phyloP scores from a whole-genome alignment of 2,113 vertebrate species.

The Heloderma charlesbogerti region DNA sequence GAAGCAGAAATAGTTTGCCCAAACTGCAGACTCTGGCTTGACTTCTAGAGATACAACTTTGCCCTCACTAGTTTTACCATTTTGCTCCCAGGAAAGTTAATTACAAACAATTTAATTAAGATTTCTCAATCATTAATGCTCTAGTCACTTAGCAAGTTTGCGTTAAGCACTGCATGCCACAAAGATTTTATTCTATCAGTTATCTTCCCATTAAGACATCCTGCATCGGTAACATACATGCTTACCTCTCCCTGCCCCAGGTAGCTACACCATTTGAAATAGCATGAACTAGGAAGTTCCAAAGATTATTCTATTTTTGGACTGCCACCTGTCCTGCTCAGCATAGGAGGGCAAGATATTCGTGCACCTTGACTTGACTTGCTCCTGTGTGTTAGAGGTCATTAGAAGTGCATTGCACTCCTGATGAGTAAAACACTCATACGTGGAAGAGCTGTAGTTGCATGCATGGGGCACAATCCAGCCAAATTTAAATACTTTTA shows the following conservation, averaged over 20 bases:
- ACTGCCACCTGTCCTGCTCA: conserved; percentile 49
- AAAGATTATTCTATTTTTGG: conserved; percentile 35
- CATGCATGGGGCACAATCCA: neutral
- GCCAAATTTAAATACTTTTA: neutral
- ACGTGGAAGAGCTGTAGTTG: neutral
- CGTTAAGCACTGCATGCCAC: conserved; percentile 73
- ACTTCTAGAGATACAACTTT: conserved; percentile 60
- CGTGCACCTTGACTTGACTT: neutral
- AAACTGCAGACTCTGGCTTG: neutral
- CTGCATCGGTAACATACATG: conserved; percentile 45
- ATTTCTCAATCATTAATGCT: conserved; percentile 75
- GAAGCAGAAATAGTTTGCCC: neutral
- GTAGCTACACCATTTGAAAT: conserved; percentile 53
- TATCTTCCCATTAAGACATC: conserved; percentile 66
- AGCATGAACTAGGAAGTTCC: conserved; percentile 57
- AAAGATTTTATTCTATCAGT: conserved; percentile 73
- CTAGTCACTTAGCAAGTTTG: conserved; percentile 71
- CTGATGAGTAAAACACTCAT: neutral
- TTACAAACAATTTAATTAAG: conserved; percentile 79
- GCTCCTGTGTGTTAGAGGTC: neutral
- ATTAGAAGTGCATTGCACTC: neutral
- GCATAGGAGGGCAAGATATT: neutral
- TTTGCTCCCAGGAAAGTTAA: conserved; percentile 71
- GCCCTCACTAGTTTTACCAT: conserved; percentile 58
- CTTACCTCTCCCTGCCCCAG: conserved; percentile 56